Conservation (phyloP, 2,113 vertebrate species). For the Vulpes lagopus region DNA sequence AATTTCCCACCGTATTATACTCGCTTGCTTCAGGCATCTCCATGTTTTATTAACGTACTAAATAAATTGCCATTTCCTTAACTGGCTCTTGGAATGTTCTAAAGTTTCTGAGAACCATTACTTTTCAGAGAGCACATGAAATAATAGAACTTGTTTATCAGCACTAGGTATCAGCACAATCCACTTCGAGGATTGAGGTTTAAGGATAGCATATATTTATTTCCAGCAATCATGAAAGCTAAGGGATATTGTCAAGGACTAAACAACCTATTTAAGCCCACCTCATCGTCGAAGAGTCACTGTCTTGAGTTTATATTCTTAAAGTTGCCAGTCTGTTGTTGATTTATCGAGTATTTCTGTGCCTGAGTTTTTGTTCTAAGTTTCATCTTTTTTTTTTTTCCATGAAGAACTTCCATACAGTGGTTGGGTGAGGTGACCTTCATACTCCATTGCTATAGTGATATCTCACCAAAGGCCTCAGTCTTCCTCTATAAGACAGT, state of each 20-base stretch:
- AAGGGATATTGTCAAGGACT: constrained; percentile 53
- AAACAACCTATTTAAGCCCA: constrained; percentile 26
- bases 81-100: constrained; percentile 61
- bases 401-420: not conserved
- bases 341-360: not conserved
- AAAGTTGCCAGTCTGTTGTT: constrained; percentile 41
- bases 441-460: not conserved
- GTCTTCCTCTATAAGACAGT: not conserved
- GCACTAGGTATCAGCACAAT: not conserved
- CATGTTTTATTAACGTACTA: constrained; percentile 63
- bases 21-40: constrained; percentile 47
- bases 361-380: not conserved
- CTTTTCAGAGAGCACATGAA: constrained; percentile 57
- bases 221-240: not conserved
- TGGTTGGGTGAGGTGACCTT: constrained; percentile 3
- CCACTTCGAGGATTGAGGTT: constrained; percentile 10
- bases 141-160: constrained; percentile 55
- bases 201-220: constrained; percentile 58
- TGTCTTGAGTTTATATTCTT: constrained; percentile 17
- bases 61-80: constrained; percentile 69
- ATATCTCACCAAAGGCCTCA: not conserved
- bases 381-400: not conserved
- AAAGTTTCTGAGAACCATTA: constrained; percentile 59
- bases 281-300: constrained; percentile 6
- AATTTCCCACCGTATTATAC: constrained; percentile 3